phyloP scores from a whole-genome alignment of 2,888 invertebrate genomes.

The Athalia circularis region DNA sequence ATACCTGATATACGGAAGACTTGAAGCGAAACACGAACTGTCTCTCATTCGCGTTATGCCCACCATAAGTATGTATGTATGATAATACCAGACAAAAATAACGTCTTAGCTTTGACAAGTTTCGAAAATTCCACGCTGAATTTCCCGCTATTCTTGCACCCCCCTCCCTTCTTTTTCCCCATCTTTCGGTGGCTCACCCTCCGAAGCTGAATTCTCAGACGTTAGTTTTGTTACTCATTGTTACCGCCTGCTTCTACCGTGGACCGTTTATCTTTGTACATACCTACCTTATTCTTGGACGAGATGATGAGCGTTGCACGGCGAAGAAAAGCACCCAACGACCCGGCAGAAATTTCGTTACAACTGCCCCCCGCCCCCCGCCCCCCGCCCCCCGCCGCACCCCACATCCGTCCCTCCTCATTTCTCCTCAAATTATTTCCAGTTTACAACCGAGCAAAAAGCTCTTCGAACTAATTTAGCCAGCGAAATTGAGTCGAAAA shows the following conservation, averaged over 20 bases:
- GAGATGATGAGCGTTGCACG: not conserved
- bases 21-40: no score
- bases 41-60: no score
- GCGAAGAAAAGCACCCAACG: not conserved
- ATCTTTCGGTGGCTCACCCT: not conserved
- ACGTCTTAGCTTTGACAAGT: not conserved
- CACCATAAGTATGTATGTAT: no score
- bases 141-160: conserved; percentile 3
- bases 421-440: no score
- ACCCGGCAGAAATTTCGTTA: not conserved
- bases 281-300: conserved; percentile 12
- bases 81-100: no score
- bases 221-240: conserved; percentile 13
- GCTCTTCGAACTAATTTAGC: no score
- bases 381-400: no score
- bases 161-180: not conserved
- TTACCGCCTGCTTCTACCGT: not conserved
- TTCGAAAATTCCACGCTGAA: not conserved
- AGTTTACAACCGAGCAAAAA: no score
- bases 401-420: no score
- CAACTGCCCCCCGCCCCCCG: no score
- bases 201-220: conserved; percentile 29
- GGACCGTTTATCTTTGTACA: not conserved
- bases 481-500: no score
- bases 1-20: no score